These are phyloP conservation scores for Zygaena filipendulae DNA, from an alignment of 2,888 invertebrate genomes.

Conservation along the genomic window DNA sequence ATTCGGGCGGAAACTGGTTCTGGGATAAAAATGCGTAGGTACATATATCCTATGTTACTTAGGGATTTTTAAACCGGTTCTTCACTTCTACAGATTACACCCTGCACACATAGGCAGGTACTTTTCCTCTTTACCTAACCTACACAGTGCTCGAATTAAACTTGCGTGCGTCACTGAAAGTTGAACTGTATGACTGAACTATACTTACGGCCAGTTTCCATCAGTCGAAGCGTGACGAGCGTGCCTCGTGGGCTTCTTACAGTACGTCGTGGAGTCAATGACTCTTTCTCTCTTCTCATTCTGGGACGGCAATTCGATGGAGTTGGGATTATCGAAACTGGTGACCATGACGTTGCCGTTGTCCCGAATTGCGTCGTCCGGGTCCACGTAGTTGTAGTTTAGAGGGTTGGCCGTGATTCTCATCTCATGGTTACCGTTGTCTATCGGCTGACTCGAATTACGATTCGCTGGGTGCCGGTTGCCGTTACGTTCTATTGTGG, in stretches of 20 bases:
- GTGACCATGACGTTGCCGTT: constrained; percentile 68
- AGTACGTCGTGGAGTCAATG: constrained; percentile 78
- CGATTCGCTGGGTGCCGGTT: constrained; percentile 52
- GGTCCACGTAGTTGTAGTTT: constrained; percentile 75
- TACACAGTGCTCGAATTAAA: too few species aligned
- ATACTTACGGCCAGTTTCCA: constrained; percentile 62
- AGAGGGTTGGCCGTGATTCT: constrained; percentile 84
- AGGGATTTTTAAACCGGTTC: too few species aligned
- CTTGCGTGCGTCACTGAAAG: too few species aligned
- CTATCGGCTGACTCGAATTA: constrained; percentile 37
- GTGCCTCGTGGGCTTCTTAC: constrained; percentile 68
- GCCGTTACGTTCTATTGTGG: constrained; percentile 69
- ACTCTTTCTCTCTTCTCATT: constrained; percentile 37
- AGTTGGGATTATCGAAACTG: constrained; percentile 80
- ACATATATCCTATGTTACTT: too few species aligned
- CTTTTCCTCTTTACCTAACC: too few species aligned
- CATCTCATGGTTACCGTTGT: constrained; percentile 65
- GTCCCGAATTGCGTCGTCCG: constrained; percentile 69
- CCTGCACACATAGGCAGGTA: too few species aligned
- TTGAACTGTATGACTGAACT: not conserved
- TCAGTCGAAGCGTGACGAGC: constrained; percentile 47
- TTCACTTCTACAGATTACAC: too few species aligned
- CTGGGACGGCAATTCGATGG: constrained; percentile 74
- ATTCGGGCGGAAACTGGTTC: too few species aligned
- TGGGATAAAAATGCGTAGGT: too few species aligned